Conservation (phyloP, 2,113 vertebrate genomes). For the Chinchilla lanigera region DNA sequence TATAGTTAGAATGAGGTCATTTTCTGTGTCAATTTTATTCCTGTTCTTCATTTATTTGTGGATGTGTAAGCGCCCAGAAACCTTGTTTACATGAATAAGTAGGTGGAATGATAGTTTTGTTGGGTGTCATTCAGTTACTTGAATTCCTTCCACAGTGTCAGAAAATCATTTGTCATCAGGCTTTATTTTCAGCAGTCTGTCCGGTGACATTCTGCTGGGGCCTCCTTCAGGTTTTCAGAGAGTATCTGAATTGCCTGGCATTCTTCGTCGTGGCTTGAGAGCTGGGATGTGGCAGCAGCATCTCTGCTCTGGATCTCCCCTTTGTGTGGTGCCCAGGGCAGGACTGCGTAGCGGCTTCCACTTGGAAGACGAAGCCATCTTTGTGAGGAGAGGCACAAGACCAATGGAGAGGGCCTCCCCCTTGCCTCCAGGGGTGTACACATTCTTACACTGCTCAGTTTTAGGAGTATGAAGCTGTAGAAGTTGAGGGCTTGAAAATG, state of each 20-base stretch:
- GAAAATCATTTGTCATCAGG: neutral
- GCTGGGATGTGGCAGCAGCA: neutral
- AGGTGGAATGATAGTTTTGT: constrained; percentile 11
- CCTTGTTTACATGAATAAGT: constrained; percentile 35
- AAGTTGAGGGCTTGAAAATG: neutral
- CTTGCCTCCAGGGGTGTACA: too few species aligned
- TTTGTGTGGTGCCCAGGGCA: neutral
- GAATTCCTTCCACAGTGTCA: constrained; percentile 14
- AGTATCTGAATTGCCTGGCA: neutral
- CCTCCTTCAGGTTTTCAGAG: neutral
- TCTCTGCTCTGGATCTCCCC: neutral
- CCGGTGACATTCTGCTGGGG: neutral
- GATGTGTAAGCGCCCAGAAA: neutral
- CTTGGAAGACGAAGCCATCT: neutral
- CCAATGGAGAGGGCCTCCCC: neutral
- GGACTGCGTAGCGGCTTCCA: neutral
- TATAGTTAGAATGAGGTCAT: neutral
- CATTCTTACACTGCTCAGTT: neutral
- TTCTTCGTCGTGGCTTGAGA: neutral
- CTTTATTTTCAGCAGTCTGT: neutral
- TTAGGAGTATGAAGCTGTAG: neutral
- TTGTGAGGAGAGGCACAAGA: neutral
- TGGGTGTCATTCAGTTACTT: neutral
- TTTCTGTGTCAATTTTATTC: neutral
- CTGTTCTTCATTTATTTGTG: constrained; percentile 40